Percentiles rank a stretch among this genome's conserved stretches.
Conservation (phyloP, 2,113 vertebrate species). For the Varanus salvator region DNA sequence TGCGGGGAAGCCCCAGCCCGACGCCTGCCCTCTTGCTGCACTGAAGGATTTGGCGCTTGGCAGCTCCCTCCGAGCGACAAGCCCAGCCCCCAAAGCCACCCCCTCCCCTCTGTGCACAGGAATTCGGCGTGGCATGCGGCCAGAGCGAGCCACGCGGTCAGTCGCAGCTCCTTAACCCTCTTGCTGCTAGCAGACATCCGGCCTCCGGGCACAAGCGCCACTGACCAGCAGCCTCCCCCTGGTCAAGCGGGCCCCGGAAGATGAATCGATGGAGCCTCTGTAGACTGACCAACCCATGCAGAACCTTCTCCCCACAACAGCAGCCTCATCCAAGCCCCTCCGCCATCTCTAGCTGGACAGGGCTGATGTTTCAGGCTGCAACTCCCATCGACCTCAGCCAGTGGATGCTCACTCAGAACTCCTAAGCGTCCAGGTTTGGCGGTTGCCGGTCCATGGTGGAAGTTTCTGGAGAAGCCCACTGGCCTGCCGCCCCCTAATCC, state of each 20-base stretch:
- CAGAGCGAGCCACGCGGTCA: not conserved
- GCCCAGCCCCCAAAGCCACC: not conserved
- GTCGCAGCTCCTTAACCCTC: not conserved
- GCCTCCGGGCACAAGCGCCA: not conserved
- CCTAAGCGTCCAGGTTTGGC: too few species aligned
- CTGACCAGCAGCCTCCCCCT: rapidly evolving
- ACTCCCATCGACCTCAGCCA: too few species aligned
- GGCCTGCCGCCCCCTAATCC: too few species aligned
- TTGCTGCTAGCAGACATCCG: rapidly evolving
- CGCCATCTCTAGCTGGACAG: not conserved
- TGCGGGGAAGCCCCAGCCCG: not conserved
- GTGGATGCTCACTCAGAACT: not conserved
- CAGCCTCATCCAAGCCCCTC: not conserved
- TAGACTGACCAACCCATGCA: too few species aligned
- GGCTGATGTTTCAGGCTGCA: too few species aligned
- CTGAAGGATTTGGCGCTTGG: not conserved
- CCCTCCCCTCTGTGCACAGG: not conserved
- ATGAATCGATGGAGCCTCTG: not conserved
- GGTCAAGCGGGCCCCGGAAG: too few species aligned
- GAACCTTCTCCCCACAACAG: not conserved
- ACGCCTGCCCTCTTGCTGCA: not conserved
- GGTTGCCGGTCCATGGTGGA: not conserved
- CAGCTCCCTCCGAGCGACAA: not conserved
- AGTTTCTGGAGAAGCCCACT: not conserved
- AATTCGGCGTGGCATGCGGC: not conserved